These are phyloP conservation scores for Menidia beryllina DNA, from an alignment of 2,113 vertebrate genomes.

Conservation along the genomic window DNA sequence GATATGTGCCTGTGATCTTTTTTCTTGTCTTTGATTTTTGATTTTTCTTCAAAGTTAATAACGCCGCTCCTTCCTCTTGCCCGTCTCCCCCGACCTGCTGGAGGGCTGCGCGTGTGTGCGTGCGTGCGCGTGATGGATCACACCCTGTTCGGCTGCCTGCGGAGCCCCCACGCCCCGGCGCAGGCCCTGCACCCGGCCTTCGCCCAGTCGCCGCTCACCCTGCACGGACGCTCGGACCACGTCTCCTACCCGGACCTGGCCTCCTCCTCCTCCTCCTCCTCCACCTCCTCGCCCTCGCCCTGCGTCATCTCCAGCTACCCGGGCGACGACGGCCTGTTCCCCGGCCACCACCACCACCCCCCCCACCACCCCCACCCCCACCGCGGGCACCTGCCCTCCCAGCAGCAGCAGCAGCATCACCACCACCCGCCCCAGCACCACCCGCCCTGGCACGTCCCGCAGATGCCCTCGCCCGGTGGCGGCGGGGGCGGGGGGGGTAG, in stretches of 20 bases:
- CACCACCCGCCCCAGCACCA: constrained; percentile 86
- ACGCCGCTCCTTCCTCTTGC: constrained; percentile 29
- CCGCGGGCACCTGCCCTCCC: constrained; percentile 83
- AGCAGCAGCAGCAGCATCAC: constrained; percentile 91
- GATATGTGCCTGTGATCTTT: constrained; percentile 64
- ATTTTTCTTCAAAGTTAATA: constrained; percentile 34
- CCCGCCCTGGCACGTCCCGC: constrained; percentile 89
- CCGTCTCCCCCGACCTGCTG: constrained; percentile 60
- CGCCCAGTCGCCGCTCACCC: constrained; percentile 90
- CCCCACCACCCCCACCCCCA: constrained; percentile 84
- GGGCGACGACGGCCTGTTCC: constrained; percentile 92
- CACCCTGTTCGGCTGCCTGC: constrained; percentile 97
- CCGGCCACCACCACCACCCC: constrained; percentile 89
- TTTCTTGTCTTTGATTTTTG: no score
- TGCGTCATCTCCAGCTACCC: constrained; percentile 95
- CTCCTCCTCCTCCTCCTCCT: constrained; percentile 83
- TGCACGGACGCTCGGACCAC: constrained; percentile 96
- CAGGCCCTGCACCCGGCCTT: constrained; percentile 95
- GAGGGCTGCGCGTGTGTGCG: constrained; percentile 73
- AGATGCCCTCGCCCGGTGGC: constrained; percentile 74
- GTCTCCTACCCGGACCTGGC: constrained; percentile 96
- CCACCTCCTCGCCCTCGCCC: constrained; percentile 86
- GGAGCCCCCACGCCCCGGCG: constrained; percentile 92
- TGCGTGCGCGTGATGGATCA: constrained; percentile 91
- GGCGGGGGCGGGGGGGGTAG: no score